Evolutionary conservation across 2,797 vertebrate species (phyloP), one percentile per base, ranked within the genome.

Genomic region (Neopelma chrysocephalum): DNA sequence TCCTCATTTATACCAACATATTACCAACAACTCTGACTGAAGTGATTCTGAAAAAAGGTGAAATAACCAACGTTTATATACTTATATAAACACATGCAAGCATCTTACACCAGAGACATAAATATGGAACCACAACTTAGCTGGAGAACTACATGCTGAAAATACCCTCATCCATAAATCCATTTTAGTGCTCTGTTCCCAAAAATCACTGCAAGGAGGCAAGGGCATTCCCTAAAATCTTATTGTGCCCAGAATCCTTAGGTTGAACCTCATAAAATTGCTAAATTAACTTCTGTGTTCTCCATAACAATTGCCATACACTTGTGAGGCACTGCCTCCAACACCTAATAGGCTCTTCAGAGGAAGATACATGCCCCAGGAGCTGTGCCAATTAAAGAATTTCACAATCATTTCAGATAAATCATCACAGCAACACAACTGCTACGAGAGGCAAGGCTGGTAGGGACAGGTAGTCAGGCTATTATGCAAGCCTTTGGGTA

Each of bases 11-110:
- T 11, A 62, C 8, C 10, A 50, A 22, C 7, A 7, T 8, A 51
- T 12, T 64, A 27, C 9, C 26, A 84, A 20, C 10, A 51, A 42
- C 15, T 48, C 43, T 25, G 31, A 64, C 20, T 64, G 25, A n/a
- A 60, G 27, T 14, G 4, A 64, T n/a, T 56, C 31, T 53, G 25
- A 66, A n/a, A 80, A 3, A 68, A 18, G 0, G 1, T 4, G 14
- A 22, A 42, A 77, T 43, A 51, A 0, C 1, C 11, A 57, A 32
- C 18, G 6, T 5, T 47, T 13, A 3, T 6, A 8, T 42, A 31
- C 4, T 4, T 4, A 5, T 18, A 3, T 25, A 16, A 79, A 47
- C 15, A n/a, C 1, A 6, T 3, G 12, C 3, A 29, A 73, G 26
- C 10, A 34, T 42, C 23, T 66, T 29, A 16, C 9, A 32, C 4